Evolutionary conservation across 1,140 invertebrate species (phyloP), one percentile per base, ranked within the genome.

Genomic region (Drosophila arizonae): DNA sequence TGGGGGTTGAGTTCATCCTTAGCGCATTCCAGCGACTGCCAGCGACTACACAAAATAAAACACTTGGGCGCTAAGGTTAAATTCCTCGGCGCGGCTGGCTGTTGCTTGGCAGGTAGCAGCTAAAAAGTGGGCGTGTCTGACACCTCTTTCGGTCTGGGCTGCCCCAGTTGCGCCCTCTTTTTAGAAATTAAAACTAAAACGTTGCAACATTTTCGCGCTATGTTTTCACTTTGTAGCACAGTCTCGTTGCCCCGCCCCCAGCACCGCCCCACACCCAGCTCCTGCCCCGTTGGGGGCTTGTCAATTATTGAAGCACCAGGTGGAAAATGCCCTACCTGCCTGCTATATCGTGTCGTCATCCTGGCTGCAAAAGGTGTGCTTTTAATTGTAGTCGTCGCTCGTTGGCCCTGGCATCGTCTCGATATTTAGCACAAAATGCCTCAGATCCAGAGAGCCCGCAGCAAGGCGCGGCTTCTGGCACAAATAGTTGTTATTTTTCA

Each of bases 31-130:
- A 74, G 43, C 69, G 75, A 66, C 69, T 73, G 66, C 64, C 69
- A 79, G 81, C 21, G 21, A 24, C 84, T 88, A 72, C 79, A 87
- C 76, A 87, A 82, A 88, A 87, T 88, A 88, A 87, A 87, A 88
- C 84, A 88, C 82, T 86, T 72, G 82, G 82, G 71, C 64, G 76
- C 84, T 79, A 87, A 87, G 84, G 82, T 82, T 88, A 87, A 82
- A 87, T 87, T 87, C 76, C 79, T 70, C 63, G 2, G 39, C 30
- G 28, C 68, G 21, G 15, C 24, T 17, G 33, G 33, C 6, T 33
- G 33, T 30, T 30, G 28, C 28, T 30, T 6, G 28, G 28, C 28
- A 30, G 4, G 13, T 11, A 45, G 36, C n/a, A 39, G 33, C 5
- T 6, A 9, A 10, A 33, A 39, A 11, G 43, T n/a, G 43, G 64